These are phyloP conservation scores for Siphlonurus alternatus DNA, from an alignment of 2,888 invertebrate genomes.

Conservation along the genomic window DNA sequence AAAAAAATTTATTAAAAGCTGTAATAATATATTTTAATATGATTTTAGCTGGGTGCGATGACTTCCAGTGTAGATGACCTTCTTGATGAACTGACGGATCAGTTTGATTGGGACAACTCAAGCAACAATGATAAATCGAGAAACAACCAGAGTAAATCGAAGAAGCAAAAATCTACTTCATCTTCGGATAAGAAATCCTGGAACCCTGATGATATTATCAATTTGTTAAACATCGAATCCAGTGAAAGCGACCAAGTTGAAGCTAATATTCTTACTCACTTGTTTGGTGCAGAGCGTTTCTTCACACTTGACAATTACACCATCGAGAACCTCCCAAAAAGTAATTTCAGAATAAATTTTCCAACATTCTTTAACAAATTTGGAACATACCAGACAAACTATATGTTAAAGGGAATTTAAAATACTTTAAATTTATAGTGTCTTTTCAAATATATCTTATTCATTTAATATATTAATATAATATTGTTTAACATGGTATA, in stretches of 20 bases:
- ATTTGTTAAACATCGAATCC: constrained; percentile 37
- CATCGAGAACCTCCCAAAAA: constrained; percentile 30
- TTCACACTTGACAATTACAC: constrained; percentile 36
- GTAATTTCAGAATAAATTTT: too few species aligned
- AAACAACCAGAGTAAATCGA: constrained; percentile 1
- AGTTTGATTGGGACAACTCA: constrained; percentile 9
- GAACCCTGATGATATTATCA: constrained; percentile 35
- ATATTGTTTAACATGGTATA: too few species aligned
- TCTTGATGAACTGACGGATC: constrained; percentile 5
- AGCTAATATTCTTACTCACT: constrained; percentile 31
- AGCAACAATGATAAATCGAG: neutral
- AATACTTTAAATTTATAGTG: too few species aligned
- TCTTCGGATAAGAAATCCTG: constrained; percentile 12
- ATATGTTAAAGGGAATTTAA: too few species aligned
- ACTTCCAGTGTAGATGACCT: constrained; percentile 26
- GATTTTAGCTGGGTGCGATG: constrained; percentile 21
- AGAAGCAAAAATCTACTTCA: too few species aligned
- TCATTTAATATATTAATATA: too few species aligned
- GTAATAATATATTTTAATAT: too few species aligned
- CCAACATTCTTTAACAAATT: too few species aligned
- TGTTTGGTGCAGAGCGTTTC: constrained; percentile 30
- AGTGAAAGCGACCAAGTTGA: constrained; percentile 37
- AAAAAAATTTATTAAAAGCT: too few species aligned
- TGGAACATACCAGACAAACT: too few species aligned
- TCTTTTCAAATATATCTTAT: too few species aligned